phyloP scores from a whole-genome alignment of 2,113 vertebrate genomes.

The Etheostoma spectabile region DNA sequence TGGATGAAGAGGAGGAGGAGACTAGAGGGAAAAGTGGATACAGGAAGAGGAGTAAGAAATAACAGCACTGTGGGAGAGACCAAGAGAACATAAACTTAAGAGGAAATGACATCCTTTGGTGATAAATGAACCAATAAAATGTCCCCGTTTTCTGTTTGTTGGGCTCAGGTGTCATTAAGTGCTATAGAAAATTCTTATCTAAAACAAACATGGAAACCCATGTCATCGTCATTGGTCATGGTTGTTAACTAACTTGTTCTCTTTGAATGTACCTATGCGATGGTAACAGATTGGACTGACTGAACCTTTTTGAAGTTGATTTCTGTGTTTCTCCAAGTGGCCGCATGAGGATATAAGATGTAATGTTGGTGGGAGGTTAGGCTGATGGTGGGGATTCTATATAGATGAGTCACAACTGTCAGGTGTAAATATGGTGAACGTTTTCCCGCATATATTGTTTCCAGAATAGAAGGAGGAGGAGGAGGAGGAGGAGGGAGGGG shows the following conservation, averaged over 20 bases:
- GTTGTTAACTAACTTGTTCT: neutral
- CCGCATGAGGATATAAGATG: neutral
- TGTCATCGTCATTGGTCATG: neutral
- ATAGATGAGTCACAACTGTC: neutral
- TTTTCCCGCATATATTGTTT: neutral
- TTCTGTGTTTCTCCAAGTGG: conserved; percentile 12
- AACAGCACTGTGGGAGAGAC: neutral
- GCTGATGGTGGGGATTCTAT: neutral
- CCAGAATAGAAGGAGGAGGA: too few relatives aligned
- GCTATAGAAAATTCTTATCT: conserved; percentile 19
- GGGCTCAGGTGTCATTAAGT: neutral
- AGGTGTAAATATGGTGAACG: neutral
- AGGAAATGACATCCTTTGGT: neutral
- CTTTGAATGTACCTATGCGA: neutral
- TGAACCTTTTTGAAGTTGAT: neutral
- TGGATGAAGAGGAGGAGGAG: conserved; percentile 32
- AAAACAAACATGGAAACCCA: conserved; percentile 19
- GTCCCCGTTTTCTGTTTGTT: conserved; percentile 1
- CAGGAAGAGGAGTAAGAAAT: conserved; percentile 67
- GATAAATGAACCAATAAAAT: conserved; percentile 20
- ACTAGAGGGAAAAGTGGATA: conserved; percentile 62
- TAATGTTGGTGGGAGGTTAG: neutral
- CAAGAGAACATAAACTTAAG: neutral
- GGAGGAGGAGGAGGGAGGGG: too few relatives aligned
- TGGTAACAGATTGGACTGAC: neutral